Evolutionary conservation across 1,140 invertebrate species (phyloP), one percentile per base, ranked within the genome.

Genomic region (Drosophila novamexicana): DNA sequence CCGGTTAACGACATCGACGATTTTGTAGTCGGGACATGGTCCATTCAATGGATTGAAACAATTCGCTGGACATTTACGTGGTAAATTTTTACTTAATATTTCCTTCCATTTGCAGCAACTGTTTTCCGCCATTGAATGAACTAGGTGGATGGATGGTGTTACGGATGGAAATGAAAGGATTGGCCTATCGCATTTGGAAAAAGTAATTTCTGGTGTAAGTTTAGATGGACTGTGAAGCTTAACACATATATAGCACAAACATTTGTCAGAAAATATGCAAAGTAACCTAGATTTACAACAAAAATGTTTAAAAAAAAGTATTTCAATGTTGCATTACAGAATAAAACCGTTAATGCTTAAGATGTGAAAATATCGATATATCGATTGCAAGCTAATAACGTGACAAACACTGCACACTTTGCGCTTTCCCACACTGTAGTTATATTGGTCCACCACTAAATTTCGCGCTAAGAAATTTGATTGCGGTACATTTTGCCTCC

Each of bases 91-190:
- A 9, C 47, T 52, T 9, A 52, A 6, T 5, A 50, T 29, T 7
- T 1, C 3, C n/a, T 29, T 42, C 81, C 62, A 75, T 6, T 39
- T 68, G 7, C 14, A 7, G 18, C 82, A 85, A 50, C 82, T 82
- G 32, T 40, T 76, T 10, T 39, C 61, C n/a, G 54, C 44, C 22
- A 45, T 68, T 81, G 8, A 1, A 42, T 5, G 3, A 58, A 14
- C 0, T 39, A 54, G 22, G 22, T 40, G 39, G 39, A 12, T 9
- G 39, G 39, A 29, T 29, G 22, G 22, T 22, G 22, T 2, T 22
- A 22, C 22, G 22, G 52, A 47, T 52, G 1, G 18, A 32, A 56
- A 29, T n/a, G 18, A 50, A 37, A 32, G 39, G 6, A 9, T 36
- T 34, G 7, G 29, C 7, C 32, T 56, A 56, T 56, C 47, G 50